Percentiles rank a stretch among this genome's conserved stretches.
These are phyloP conservation scores for Eleginops maclovinus DNA, from an alignment of 2,113 vertebrate species.

Conservation along the genomic window DNA sequence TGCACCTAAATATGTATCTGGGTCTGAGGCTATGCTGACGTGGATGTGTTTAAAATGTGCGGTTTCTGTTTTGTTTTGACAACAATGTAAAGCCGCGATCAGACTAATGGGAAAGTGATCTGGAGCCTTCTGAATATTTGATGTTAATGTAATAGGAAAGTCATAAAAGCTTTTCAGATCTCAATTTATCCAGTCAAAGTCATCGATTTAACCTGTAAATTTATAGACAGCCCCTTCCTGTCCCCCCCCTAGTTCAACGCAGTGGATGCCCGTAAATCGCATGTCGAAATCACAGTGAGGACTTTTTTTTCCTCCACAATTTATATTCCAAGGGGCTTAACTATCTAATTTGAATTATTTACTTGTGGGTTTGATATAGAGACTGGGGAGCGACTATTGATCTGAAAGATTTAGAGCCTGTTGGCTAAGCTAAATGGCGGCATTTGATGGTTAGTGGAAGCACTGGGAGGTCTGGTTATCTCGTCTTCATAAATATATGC, in stretches of 20 bases:
- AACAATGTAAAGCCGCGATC: conserved; percentile 37
- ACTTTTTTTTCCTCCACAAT: conserved; percentile 55
- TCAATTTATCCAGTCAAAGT: conserved; percentile 73
- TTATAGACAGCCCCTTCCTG: conserved; percentile 56
- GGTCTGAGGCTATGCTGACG: conserved; percentile 17
- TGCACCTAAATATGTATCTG: conserved; percentile 25
- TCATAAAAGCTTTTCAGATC: conserved; percentile 78
- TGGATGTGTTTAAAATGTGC: conserved; percentile 2
- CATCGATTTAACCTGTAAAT: conserved; percentile 78
- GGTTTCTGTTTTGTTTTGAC: conserved; percentile 57
- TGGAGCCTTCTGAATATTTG: conserved; percentile 75
- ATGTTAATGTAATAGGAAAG: conserved; percentile 76
- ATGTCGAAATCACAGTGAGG: conserved; percentile 63
- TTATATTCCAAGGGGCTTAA: conserved; percentile 78
- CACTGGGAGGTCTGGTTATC: conserved; percentile 63
- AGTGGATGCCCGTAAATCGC: conserved; percentile 59
- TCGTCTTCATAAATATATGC: conserved; percentile 42
- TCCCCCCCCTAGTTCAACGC: conserved; percentile 35
- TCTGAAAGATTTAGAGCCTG: conserved; percentile 79
- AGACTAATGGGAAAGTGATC: conserved; percentile 64
- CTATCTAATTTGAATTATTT: conserved; percentile 85
- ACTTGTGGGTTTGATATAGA: conserved; percentile 77
- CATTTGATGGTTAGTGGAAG: conserved; percentile 49
- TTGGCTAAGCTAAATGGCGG: conserved; percentile 77
- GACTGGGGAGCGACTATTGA: conserved; percentile 79